Conservation (phyloP, 1,140 invertebrate genomes). For the Calosoma granatense region DNA sequence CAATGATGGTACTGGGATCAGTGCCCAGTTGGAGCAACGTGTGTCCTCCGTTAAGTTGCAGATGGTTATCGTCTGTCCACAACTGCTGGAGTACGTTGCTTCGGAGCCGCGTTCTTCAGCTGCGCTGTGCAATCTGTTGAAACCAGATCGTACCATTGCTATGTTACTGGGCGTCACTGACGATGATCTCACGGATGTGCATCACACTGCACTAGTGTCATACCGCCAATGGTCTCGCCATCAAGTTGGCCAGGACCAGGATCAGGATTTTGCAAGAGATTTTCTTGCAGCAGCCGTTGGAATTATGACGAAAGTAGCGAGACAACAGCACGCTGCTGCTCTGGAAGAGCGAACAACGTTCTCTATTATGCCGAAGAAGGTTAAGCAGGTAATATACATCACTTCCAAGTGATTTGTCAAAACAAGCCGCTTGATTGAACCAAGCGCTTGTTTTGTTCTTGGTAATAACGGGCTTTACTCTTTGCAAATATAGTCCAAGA, state of each 20-base stretch:
- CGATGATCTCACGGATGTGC: slow-evolving; percentile 46
- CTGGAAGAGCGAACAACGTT: slow-evolving; percentile 53
- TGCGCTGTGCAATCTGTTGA: slow-evolving; percentile 44
- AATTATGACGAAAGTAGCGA: slow-evolving; percentile 55
- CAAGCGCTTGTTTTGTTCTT: no score
- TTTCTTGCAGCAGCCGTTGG: slow-evolving; percentile 65
- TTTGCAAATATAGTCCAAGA: not conserved
- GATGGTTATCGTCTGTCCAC: slow-evolving; percentile 68
- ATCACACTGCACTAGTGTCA: slow-evolving; percentile 52
- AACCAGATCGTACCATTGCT: slow-evolving; percentile 59
- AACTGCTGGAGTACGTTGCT: slow-evolving; percentile 50
- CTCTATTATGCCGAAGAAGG: slow-evolving; percentile 68
- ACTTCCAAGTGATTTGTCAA: slow-evolving; percentile 13
- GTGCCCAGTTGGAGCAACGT: slow-evolving; percentile 44
- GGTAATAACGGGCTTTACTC: slow-evolving; percentile 12
- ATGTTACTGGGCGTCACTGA: slow-evolving; percentile 67
- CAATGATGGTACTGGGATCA: slow-evolving; percentile 38
- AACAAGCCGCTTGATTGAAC: no score
- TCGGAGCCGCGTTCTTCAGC: slow-evolving; percentile 38
- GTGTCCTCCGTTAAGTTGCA: slow-evolving; percentile 57
- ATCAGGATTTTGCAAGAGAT: slow-evolving; percentile 68
- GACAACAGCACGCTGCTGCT: slow-evolving; percentile 41
- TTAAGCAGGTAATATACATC: slow-evolving; percentile 51
- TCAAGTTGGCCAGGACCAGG: slow-evolving; percentile 61
- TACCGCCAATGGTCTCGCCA: slow-evolving; percentile 69